These are phyloP conservation scores for Oncorhynchus masou DNA, from an alignment of 2,113 vertebrate genomes.

Conservation along the genomic window DNA sequence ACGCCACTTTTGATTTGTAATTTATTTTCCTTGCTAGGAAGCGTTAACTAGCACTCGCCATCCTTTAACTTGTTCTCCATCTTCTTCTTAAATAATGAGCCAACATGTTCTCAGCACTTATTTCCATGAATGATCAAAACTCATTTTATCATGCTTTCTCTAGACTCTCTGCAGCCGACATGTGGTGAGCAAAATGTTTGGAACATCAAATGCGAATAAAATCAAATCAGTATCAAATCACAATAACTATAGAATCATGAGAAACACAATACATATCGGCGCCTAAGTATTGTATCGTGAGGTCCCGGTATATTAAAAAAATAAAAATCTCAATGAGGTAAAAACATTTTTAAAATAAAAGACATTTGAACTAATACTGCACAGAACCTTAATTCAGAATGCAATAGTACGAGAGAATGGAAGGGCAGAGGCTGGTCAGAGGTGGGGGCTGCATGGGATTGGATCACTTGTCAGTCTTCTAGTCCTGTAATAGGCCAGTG, in stretches of 20 bases:
- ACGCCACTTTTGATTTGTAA: too few relatives aligned
- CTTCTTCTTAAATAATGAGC: too few relatives aligned
- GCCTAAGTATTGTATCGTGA: background rate
- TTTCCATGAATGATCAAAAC: too few relatives aligned
- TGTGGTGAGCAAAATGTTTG: background rate
- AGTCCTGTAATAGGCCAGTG: background rate
- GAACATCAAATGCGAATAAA: too few relatives aligned
- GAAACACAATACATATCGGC: too few relatives aligned
- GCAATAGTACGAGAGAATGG: conserved; percentile 6
- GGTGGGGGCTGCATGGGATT: background rate
- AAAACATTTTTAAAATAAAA: background rate
- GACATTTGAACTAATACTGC: conserved; percentile 5
- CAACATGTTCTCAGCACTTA: too few relatives aligned
- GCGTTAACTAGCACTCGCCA: background rate
- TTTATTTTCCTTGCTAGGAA: too few relatives aligned
- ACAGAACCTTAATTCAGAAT: conserved; percentile 4
- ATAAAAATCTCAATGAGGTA: background rate
- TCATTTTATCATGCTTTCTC: background rate
- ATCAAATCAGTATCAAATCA: too few relatives aligned
- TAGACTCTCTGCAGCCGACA: background rate
- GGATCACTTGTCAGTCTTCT: background rate
- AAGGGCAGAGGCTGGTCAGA: background rate
- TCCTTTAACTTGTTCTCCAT: background rate
- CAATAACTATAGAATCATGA: too few relatives aligned
- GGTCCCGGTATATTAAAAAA: background rate